Evolutionary conservation across 2,888 invertebrate genomes (phyloP), one percentile per base, ranked within the genome.

Genomic region (Argynnis bischoffii): DNA sequence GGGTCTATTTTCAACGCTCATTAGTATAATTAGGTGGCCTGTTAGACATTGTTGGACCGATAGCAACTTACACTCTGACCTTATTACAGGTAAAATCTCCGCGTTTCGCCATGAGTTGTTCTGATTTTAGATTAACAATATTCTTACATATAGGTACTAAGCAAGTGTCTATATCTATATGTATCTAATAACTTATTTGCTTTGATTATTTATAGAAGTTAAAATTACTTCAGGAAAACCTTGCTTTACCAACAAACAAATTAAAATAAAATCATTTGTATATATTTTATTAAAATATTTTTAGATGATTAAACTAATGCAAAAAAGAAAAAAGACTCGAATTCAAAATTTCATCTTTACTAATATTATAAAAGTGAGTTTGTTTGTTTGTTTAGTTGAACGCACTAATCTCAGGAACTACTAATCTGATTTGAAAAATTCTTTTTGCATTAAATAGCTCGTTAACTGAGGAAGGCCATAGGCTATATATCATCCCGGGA

Each of bases 21-120:
- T 72, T 73, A 72, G 56, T 63, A 66, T 71, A 75, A 75, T 72
- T 74, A 72, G 67, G 56, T 46, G 56, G 65, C 56, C 66, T 70
- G 69, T 70, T 64, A 67, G 68, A 72, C 64, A 69, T 65, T 69
- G 67, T 65, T 63, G 63, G 53, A 35, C 61, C 63, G 64, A 72
- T 69, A 67, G 65, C 63, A 41, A 57, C 66, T 68, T 63, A 71
- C 70, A 67, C 66, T 68, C 18, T 69, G 71, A 72, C 74, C 72
- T 70, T 72, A 74, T 74, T 74, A 70, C 67, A 56, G 56, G 15
- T 54, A 46, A 53, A 63, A 63, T 64, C 31, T 51, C 64, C 61
- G 50, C 61, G 66, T 66, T 57, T 64, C 55, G 41, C 55, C 31
- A 60, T 59, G 59, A 41, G 50, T n/a, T 46, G 59, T 51, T 60